A percentile compares a stretch with the other conserved stretches of the same genome.
phyloP scores from a whole-genome alignment of 1,140 invertebrate species.

The Aethina tumida region DNA sequence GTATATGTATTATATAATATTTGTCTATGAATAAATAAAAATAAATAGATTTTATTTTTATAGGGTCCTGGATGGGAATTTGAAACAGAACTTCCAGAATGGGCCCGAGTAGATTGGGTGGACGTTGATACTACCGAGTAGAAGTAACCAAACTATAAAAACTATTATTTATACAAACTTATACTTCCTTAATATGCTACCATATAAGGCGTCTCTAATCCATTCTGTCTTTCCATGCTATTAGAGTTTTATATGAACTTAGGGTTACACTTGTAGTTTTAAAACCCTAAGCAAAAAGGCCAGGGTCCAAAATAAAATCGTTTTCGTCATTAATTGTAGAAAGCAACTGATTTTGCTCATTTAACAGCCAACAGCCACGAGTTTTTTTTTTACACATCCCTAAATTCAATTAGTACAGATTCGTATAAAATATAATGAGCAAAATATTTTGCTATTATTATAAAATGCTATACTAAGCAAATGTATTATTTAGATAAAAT shows the following conservation, averaged over 20 bases:
- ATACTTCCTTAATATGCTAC: slow-evolving; percentile 12
- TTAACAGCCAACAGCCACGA: too few relatives aligned
- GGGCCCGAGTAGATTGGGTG: slow-evolving; percentile 75
- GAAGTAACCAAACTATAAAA: slow-evolving; percentile 22
- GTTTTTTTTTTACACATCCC: too few relatives aligned
- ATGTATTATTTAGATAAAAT: too few relatives aligned
- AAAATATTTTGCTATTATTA: too few relatives aligned
- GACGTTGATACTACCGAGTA: slow-evolving; percentile 42
- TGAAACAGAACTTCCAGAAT: slow-evolving; percentile 76
- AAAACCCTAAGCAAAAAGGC: slow-evolving; percentile 12
- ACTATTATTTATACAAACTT: slow-evolving; percentile 5
- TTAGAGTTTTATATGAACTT: slow-evolving; percentile 18
- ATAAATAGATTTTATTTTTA: slow-evolving; percentile 16
- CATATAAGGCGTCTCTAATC: slow-evolving; percentile 29
- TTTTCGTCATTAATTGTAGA: too few relatives aligned
- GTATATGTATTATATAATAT: not conserved
- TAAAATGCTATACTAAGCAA: too few relatives aligned
- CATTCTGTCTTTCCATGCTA: slow-evolving; percentile 30
- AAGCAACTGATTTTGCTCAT: too few relatives aligned
- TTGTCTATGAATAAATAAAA: slow-evolving; percentile 5
- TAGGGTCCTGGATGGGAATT: slow-evolving; percentile 84
- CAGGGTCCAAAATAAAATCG: too few relatives aligned
- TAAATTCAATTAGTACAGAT: too few relatives aligned
- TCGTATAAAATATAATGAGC: too few relatives aligned
- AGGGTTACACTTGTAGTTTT: slow-evolving; percentile 5